Conservation (phyloP, 2,797 vertebrate genomes). For the Vireo griseus region DNA sequence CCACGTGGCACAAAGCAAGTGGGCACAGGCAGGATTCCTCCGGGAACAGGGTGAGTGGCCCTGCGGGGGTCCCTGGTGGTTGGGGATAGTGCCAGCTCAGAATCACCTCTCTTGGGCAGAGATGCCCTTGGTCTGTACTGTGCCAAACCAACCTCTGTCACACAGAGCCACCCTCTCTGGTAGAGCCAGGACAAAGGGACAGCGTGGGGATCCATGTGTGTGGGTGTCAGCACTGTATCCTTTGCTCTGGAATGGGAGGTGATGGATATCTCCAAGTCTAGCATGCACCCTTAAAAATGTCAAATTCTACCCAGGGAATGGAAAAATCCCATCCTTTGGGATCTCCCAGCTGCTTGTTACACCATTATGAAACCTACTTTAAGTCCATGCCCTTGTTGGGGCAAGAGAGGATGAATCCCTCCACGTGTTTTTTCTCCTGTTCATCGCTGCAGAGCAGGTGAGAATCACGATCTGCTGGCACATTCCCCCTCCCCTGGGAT, state of each 20-base stretch:
- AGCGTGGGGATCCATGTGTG: accelerated
- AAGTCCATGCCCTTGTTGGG: not conserved
- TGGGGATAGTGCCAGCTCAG: accelerated
- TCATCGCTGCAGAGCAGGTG: accelerated
- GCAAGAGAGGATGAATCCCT: not conserved
- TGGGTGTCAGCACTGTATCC: accelerated
- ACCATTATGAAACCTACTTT: not conserved
- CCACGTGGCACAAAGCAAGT: accelerated
- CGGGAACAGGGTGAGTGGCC: accelerated
- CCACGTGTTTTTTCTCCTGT: accelerated
- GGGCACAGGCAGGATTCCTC: not conserved
- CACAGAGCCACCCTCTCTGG: not conserved
- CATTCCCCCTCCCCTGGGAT: accelerated
- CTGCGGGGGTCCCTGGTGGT: accelerated
- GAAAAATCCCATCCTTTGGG: not conserved
- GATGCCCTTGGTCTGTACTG: not conserved
- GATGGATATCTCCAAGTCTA: not conserved
- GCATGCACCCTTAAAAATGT: not conserved
- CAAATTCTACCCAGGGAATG: not conserved
- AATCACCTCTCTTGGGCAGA: not conserved
- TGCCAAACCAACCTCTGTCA: accelerated
- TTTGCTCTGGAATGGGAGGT: not conserved
- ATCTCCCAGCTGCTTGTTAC: not conserved
- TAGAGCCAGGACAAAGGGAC: accelerated
- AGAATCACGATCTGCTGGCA: not conserved